A percentile compares a stretch with the other conserved stretches of the same genome.
Conservation (phyloP, 1,140 invertebrate genomes). For the Trypoxylus dichotomus region DNA sequence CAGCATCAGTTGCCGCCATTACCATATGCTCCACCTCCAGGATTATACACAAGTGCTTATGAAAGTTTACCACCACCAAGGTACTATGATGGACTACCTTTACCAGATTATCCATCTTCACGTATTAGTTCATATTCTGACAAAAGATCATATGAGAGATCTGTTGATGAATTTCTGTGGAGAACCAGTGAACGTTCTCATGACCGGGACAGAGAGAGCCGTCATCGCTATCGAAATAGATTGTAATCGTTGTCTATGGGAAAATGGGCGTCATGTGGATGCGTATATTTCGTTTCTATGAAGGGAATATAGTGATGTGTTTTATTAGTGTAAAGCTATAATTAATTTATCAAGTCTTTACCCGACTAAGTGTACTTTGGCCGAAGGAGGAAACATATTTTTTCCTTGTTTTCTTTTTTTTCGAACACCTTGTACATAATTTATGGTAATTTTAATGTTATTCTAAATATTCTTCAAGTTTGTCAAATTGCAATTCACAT, state of each 20-base stretch:
- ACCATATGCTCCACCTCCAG: constrained; percentile 66
- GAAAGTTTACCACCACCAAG: constrained; percentile 72
- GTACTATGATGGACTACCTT: constrained; percentile 76
- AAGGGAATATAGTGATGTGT: constrained; percentile 26
- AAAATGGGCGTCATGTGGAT: background rate
- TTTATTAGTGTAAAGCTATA: constrained; percentile 28
- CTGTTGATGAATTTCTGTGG: constrained; percentile 88
- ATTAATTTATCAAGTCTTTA: constrained; percentile 26
- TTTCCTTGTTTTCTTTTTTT: background rate
- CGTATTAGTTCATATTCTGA: constrained; percentile 64
- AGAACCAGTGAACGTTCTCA: constrained; percentile 69
- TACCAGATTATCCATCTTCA: constrained; percentile 62
- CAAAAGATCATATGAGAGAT: constrained; percentile 82
- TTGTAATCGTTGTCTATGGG: background rate
- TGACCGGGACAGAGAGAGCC: constrained; percentile 52
- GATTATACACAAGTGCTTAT: constrained; percentile 63
- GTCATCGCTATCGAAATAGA: constrained; percentile 45
- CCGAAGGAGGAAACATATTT: background rate
- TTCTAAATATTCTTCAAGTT: constrained; percentile 5
- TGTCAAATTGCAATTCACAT: background rate
- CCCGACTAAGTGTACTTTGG: background rate
- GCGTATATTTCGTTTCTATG: constrained; percentile 19
- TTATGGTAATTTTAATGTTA: background rate
- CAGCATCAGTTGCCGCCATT: constrained; percentile 76
- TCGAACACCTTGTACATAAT: constrained; percentile 1